Evolutionary conservation across 2,888 invertebrate genomes (phyloP), one percentile per base, ranked within the genome.

Genomic region (Linnaemya tessellans): DNA sequence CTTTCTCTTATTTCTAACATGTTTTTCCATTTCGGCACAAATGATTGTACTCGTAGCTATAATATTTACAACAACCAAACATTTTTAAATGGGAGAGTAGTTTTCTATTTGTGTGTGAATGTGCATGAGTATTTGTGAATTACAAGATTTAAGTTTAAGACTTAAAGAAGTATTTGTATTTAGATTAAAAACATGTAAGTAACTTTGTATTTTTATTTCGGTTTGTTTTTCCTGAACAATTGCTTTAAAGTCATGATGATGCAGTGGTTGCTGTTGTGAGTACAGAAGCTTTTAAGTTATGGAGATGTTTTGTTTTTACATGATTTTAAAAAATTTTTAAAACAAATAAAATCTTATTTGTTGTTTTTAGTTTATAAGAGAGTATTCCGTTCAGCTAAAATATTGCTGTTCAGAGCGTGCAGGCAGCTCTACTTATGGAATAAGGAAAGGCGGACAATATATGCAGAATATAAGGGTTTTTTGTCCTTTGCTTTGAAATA

Each of bases 221-320:
- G 30, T 30, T 30, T 70, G 10, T 56, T 41, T 80, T 65, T 71
- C 43, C 11, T 70, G 38, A 56, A 58, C 35, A 56, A 73, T 43
- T 70, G 74, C 80, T 84, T 80, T 80, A 80, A 73, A 65, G 58
- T 49, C 38, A 49, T 65, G 65, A 51, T 74, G 58, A 67, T 80
- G 58, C 51, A 60, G 67, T 80, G 73, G 80, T 73, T 80, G 41
- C 51, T 67, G 67, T 80, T 73, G 60, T 56, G 58, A 84, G 30
- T 43, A 35, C 54, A 77, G 56, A 84, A 84, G 75, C 80, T 80
- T 84, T 84, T 80, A 80, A 80, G 71, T 67, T 84, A 80, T 77
- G 25, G 80, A 71, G 73, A 77, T 74, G 71, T 77, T 80, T 54
- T 78, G 51, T 78, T 30, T 74, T 15, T 18, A 11, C 5, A 64